Evolutionary conservation across 2,113 vertebrate genomes (phyloP), one percentile per base, ranked within the genome.

Genomic region (Piaya cayana): DNA sequence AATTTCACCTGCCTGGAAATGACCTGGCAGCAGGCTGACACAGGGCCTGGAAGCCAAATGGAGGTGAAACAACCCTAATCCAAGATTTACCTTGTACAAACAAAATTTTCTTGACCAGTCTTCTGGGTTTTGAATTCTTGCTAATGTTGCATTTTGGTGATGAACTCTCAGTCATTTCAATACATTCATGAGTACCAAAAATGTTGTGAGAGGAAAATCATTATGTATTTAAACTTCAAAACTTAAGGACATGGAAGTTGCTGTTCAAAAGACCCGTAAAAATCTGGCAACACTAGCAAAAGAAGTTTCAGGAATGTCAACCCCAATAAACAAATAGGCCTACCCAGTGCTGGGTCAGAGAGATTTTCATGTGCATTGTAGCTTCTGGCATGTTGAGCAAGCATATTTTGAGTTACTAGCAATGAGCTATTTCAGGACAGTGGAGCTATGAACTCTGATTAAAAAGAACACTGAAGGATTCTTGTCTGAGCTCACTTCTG

Each of bases 331-430:
- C 39, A 39, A 0, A 88, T 82, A 92, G 67, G 30, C 29, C 68
- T 92, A 17, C 25, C 56, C 69, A 52, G 23, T 2, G 6, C 60
- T 81, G 60, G 82, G 60, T 92, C 79, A 83, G 88, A 68, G 79
- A 88, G 47, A 80, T 83, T 75, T 92, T 76, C 17, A 6, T 82
- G 91, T 76, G 21, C 45, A 8, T 71, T 87, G 21, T 89, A 30
- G 77, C 74, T 90, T 79, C 83, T 84, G 94, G 83, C 81, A 76
- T 71, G 69, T 42, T 88, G 86, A 93, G 77, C 86, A 91, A 95
- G 91, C 81, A 34, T 53, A 87, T 96, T 91, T 82, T 64, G 70
- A 90, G 86, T 58, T 58, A 65, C 34, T 34, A 78, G 52, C 53
- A 82, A 49, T 32, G 43, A 85, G 62, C 17, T 93, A 64, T 89